Percentiles rank a stretch among this genome's conserved stretches.
Conservation (phyloP, 2,888 invertebrate species). For the Drosophila eohydei region DNA sequence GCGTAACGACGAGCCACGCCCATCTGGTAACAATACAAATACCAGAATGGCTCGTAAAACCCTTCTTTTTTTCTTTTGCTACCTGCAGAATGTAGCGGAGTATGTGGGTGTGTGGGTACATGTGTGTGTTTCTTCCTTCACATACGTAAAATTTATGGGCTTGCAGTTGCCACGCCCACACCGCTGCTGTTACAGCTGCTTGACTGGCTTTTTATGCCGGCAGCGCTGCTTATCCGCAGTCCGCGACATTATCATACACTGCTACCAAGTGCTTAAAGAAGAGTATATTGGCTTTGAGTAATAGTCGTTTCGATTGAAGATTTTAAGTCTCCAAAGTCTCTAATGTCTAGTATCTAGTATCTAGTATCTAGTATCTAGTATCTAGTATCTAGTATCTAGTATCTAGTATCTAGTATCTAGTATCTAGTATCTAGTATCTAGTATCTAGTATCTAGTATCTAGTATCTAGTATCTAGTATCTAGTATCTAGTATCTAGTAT, state of each 20-base stretch:
- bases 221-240: slow-evolving; percentile 55
- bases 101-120: slow-evolving; percentile 2
- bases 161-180: slow-evolving; percentile 58
- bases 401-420: no score
- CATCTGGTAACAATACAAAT: slow-evolving; percentile 27
- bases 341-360: no score
- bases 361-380: no score
- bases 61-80: slow-evolving; percentile 19
- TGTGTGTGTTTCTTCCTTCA: neutral
- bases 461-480: no score
- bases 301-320: no score
- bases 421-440: no score
- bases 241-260: slow-evolving; percentile 41
- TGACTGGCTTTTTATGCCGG: slow-evolving; percentile 36
- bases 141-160: slow-evolving; percentile 67
- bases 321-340: no score
- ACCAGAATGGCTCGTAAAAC: slow-evolving; percentile 43
- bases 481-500: neutral
- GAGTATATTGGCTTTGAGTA: slow-evolving; percentile 1
- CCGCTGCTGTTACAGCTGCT: slow-evolving; percentile 4
- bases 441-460: no score
- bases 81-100: neutral
- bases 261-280: no score
- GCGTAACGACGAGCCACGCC: slow-evolving; percentile 13
- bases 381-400: no score